These are phyloP conservation scores for Amphipoea oculea DNA, from an alignment of 2,888 invertebrate genomes.

Conservation along the genomic window DNA sequence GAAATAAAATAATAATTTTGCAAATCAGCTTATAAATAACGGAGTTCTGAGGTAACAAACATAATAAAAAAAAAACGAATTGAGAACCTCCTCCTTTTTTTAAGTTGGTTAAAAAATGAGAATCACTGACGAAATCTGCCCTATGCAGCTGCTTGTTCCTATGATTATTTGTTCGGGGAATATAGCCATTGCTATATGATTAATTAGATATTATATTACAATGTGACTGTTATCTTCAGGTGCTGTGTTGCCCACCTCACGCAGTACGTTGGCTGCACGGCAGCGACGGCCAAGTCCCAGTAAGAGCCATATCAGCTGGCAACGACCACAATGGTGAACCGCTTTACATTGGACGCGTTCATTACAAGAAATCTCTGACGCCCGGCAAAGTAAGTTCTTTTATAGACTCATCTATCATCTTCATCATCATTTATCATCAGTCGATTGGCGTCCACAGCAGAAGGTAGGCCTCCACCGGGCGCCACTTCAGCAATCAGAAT, in stretches of 20 bases:
- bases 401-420: background rate
- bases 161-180: background rate
- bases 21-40: too few species aligned
- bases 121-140: too few species aligned
- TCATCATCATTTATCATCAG: background rate
- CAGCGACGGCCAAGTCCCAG: slow-evolving; percentile 87
- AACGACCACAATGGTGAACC: slow-evolving; percentile 86
- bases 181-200: too few species aligned
- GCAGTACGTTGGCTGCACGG: slow-evolving; percentile 86
- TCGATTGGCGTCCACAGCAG: background rate
- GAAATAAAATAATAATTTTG: too few species aligned
- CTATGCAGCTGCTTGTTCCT: background rate
- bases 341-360: slow-evolving; percentile 89
- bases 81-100: too few species aligned
- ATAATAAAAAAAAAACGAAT: too few species aligned
- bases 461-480: background rate
- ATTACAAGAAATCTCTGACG: slow-evolving; percentile 87
- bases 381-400: slow-evolving; percentile 89
- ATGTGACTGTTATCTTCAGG: slow-evolving; percentile 69
- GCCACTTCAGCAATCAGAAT: background rate
- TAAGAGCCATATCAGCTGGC: slow-evolving; percentile 89
- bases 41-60: too few species aligned
- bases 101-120: too few species aligned
- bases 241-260: slow-evolving; percentile 79
- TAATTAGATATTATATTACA: background rate